These are phyloP conservation scores for Masticophis lateralis DNA, from an alignment of 2,797 vertebrate genomes.

Conservation along the genomic window DNA sequence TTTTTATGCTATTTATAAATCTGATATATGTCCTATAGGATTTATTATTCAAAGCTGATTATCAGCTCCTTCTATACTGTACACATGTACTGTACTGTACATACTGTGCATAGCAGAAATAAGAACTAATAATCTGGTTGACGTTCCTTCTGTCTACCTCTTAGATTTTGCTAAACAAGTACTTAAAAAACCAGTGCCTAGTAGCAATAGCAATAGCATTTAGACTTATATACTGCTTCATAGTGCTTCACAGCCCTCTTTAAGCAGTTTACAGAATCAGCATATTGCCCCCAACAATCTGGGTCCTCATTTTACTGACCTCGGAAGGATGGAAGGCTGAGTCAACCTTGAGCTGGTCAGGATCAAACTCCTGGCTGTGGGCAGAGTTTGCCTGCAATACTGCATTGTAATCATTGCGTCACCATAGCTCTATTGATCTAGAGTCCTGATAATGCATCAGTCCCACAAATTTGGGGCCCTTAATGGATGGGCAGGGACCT, in stretches of 20 bases:
- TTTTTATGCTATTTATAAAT: neutral
- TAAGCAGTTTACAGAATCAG: too few species aligned
- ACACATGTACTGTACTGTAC: neutral
- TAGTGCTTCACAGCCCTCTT: too few species aligned
- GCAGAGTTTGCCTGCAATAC: too few species aligned
- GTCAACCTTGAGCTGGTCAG: too few species aligned
- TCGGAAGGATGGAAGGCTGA: too few species aligned
- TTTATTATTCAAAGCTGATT: neutral
- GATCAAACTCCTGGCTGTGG: too few species aligned
- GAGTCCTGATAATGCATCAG: neutral
- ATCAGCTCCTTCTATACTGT: neutral
- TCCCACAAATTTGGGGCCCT: neutral
- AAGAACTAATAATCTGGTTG: neutral
- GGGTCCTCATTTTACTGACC: too few species aligned
- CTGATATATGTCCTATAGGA: neutral
- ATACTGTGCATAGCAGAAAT: neutral
- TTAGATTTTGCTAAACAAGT: neutral
- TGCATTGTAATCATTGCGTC: too few species aligned
- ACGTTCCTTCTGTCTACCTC: neutral
- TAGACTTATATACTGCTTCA: too few species aligned
- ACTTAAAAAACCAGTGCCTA: neutral
- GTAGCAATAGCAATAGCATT: too few species aligned
- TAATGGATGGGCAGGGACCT: neutral
- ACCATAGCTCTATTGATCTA: neutral
- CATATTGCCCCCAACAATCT: too few species aligned